Evolutionary conservation across 1,140 invertebrate species (phyloP), one percentile per base, ranked within the genome.

Genomic region (Aphelenchoides fujianensis): DNA sequence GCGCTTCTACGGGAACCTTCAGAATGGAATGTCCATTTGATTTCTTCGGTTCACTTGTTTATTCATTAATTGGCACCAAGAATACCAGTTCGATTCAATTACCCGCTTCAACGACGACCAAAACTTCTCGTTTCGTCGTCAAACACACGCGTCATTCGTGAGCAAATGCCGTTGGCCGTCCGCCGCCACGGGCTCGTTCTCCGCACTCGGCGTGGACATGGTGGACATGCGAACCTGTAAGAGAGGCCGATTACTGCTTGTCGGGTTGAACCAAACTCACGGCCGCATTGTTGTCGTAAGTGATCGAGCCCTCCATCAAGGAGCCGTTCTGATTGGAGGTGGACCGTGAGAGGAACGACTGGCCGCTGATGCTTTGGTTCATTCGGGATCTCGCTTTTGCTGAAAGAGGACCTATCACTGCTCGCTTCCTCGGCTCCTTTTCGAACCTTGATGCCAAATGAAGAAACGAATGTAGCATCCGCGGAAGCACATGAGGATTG

Each of bases 341-440:
- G 23, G 63, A 66, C n/a, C 36, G 63, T 2, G 79, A 80, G 23
- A 80, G 36, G 36, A 80, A 83, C 61, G 77, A 80, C 67, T 80
- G 79, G 3, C 79, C 79, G 53, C 81, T 83, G 55, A 80, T 73
- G 37, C 78, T 81, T 67, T 83, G 77, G 69, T 83, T 83, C 79
- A 80, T 80, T 63, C 81, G 64, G 16, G 79, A 72, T 55, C 78
- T 79, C n/a, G n/a, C n/a, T n/a, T n/a, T n/a, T n/a, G n/a, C n/a
- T n/a, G n/a, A 31, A 63, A 79, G 67, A 37, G 12, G 35, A 67
- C 23, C 19, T 30, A 36, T 23, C 34, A 53, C 3, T 12, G 69
- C 32, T 41, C 23, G 74, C 16, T 77, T 1, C 77, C 77, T 62
- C 30, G 68, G 52, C 34, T 82, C 82, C 28, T 76, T 57, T 36